Percentiles rank a stretch among this genome's conserved stretches.
Conservation (phyloP, 2,113 vertebrate species). For the Ascaphus truei region DNA sequence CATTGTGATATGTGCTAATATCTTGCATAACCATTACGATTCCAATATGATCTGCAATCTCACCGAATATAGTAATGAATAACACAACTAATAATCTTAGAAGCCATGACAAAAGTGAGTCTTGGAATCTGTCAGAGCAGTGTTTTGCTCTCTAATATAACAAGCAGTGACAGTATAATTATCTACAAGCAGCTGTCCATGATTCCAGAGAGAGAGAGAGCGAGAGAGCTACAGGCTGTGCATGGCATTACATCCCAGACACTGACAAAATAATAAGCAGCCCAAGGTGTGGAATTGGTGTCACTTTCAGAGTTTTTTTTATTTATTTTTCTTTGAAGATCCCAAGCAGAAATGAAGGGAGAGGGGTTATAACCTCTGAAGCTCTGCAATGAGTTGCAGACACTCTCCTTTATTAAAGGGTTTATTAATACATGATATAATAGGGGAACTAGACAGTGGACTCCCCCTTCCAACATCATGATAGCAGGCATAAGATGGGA, state of each 20-base stretch:
- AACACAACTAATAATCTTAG: slow-evolving; percentile 51
- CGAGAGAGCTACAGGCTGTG: slow-evolving; percentile 67
- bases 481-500: no score
- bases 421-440: no score
- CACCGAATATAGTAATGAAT: slow-evolving; percentile 8
- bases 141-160: slow-evolving; percentile 82
- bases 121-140: slow-evolving; percentile 83
- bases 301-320: slow-evolving; percentile 26
- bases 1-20: no score
- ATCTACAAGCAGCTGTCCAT: slow-evolving; percentile 96
- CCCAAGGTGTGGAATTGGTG: slow-evolving; percentile 22
- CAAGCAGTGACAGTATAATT: slow-evolving; percentile 98
- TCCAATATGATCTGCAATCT: neutral
- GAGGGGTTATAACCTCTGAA: neutral
- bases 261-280: slow-evolving; percentile 30
- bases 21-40: slow-evolving; percentile 21
- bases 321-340: slow-evolving; percentile 1
- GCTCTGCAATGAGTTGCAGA: neutral
- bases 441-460: no score
- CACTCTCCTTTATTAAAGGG: no score
- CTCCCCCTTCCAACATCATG: no score
- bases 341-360: neutral
- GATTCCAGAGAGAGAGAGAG: slow-evolving; percentile 71
- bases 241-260: slow-evolving; percentile 23
- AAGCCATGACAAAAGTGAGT: slow-evolving; percentile 52